These are phyloP conservation scores for Enteromius argenteus DNA, from an alignment of 2,797 vertebrate genomes.

Conservation along the genomic window DNA sequence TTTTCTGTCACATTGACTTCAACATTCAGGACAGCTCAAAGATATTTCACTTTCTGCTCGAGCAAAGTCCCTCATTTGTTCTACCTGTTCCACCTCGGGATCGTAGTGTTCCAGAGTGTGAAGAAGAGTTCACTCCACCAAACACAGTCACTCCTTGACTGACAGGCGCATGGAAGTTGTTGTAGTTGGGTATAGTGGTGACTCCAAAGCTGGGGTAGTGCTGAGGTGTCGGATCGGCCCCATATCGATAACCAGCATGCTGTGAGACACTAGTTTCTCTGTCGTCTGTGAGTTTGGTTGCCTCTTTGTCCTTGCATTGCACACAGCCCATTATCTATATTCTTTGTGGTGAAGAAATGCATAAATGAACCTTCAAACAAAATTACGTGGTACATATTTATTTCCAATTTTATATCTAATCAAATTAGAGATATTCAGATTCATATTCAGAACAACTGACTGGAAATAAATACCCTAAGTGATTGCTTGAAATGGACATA, in stretches of 20 bases:
- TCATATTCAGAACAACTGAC: background rate
- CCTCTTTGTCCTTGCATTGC: conserved; percentile 99
- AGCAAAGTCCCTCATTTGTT: conserved; percentile 9
- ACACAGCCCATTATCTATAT: conserved; percentile 99
- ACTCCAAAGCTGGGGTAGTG: conserved; percentile 97
- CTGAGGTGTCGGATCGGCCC: conserved; percentile 96
- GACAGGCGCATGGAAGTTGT: conserved; percentile 93
- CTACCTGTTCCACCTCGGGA: conserved; percentile 95
- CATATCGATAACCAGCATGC: conserved; percentile 97
- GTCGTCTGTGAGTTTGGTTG: conserved; percentile 98
- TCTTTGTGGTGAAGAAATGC: conserved; percentile 74
- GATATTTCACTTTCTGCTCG: background rate
- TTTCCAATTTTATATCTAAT: background rate
- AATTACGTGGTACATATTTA: background rate
- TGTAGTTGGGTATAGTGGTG: conserved; percentile 98
- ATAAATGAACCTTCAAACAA: conserved; percentile 31
- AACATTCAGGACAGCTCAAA: background rate
- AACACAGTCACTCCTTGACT: conserved; percentile 96
- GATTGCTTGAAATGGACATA: conserved; percentile 1
- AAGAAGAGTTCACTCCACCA: conserved; percentile 95
- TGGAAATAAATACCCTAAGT: conserved; percentile 10
- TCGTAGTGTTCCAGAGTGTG: conserved; percentile 94
- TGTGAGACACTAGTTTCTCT: conserved; percentile 94
- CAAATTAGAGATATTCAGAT: background rate
- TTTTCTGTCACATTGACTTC: background rate